Base-by-base conservation (phyloP, 2,888 invertebrate species). In the Alviniconcha strummeri region DNA sequence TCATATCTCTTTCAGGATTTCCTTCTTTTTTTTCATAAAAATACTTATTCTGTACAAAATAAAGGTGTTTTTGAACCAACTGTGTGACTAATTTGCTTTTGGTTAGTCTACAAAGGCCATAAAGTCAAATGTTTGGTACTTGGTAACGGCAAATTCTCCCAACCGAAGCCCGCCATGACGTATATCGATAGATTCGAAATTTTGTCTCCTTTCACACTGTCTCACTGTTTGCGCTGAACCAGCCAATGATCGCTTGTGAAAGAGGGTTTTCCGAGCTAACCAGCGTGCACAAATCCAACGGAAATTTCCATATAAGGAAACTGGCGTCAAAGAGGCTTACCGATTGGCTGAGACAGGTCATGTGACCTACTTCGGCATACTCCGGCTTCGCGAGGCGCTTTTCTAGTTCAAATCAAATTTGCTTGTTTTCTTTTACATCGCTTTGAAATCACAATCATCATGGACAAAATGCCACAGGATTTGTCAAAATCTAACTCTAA, bases 271-370 rank as follows among this genome's bases (percentile, higher is more conserved):
- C 8, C 36, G 36, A 36, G 52, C 3, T 19, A 36, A 36, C 7
- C 15, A 36, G 72, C 19, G 36, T 52, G 11, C 52, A 52, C 8
- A 7, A 72, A 36, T 9, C 5, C 7, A 5, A 75, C 74, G 11
- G 54, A 75, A 75, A 75, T 52, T 54, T 54, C 74, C 74, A 74
- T 54, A 74, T 74, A 54, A 54, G 55, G 74, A 74, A 15, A 74
- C 9, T 5, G 9, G 17, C 52, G 74, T 52, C 74, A 52, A 9
- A 5, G 52, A 54, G 7, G 5, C 36, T 55, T 54, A 11, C 11
- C 17, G 54, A 36, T 74, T 74, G 54, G 54, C 7, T 36, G 5
- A n/a, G 36, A n/a, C 54, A 8, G 13, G 55, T 74, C 74, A 74
- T 15, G 54, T 74, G 74, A 52, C 36, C 52, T 36, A 36, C 36